These are phyloP conservation scores for Myiothlypis chrysogaster DNA, from an alignment of 2,797 vertebrate species.

Conservation along the genomic window DNA sequence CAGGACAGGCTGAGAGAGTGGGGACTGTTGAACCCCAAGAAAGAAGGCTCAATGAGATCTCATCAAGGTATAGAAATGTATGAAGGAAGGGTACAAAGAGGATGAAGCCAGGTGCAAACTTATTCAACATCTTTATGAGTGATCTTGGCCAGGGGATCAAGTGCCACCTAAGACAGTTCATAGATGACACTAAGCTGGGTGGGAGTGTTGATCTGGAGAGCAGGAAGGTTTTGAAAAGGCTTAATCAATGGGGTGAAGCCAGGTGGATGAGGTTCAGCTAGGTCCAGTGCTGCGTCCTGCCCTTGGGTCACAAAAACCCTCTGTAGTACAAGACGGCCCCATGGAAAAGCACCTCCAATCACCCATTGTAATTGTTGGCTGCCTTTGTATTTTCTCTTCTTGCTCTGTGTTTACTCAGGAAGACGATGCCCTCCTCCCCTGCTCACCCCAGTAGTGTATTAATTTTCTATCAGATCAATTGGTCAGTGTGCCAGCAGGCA, in stretches of 20 bases:
- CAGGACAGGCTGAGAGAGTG: neutral
- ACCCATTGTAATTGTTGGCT: neutral
- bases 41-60: neutral
- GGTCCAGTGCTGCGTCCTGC: neutral
- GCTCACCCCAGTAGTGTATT: neutral
- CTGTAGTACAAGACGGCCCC: accelerated
- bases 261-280: accelerated
- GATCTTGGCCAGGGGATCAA: neutral
- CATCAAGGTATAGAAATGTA: neutral
- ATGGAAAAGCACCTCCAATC: neutral
- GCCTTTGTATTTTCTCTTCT: neutral
- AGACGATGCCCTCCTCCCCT: neutral
- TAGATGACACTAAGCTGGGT: neutral
- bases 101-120: neutral
- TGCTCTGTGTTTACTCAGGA: neutral
- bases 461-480: neutral
- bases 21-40: neutral
- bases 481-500: neutral
- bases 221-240: neutral
- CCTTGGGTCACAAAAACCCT: neutral
- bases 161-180: neutral
- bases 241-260: neutral
- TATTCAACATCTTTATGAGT: neutral
- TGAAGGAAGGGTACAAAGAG: neutral
- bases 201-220: neutral